Evolutionary conservation across 2,888 invertebrate species (phyloP).

Genomic region (Acanthosepion lycidas): DNA sequence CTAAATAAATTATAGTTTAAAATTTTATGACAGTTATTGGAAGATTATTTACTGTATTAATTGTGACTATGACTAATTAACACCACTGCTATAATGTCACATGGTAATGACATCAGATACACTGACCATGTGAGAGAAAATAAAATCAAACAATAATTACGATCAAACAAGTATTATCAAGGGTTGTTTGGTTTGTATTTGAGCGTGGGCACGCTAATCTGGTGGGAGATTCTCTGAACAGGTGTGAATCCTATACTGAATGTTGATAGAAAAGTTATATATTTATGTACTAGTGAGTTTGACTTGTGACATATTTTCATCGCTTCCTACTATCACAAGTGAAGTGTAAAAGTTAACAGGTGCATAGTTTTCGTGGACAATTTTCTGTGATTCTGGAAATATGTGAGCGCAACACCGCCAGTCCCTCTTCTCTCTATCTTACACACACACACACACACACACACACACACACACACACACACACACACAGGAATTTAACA

Average conservation of each 20-base stretch:
- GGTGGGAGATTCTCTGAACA: background rate
- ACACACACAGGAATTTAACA: too few relatives aligned
- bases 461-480: too few relatives aligned
- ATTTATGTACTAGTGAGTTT: background rate
- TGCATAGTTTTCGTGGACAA: background rate
- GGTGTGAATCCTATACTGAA: background rate
- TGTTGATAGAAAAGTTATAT: background rate
- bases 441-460: too few relatives aligned
- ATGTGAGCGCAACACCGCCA: background rate
- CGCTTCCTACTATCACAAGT: background rate
- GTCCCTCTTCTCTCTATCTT: too few relatives aligned
- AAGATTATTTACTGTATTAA: too few relatives aligned
- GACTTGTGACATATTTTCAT: background rate
- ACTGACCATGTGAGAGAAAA: too few relatives aligned
- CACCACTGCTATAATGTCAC: background rate
- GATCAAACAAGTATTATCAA: background rate
- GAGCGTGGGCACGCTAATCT: background rate
- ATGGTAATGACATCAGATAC: background rate
- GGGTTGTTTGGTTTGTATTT: background rate
- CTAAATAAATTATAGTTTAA: too few relatives aligned
- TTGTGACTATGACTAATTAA: too few relatives aligned
- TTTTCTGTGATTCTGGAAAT: background rate
- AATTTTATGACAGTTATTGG: too few relatives aligned
- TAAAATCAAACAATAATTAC: background rate
- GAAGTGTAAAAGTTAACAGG: background rate